Base-by-base conservation (phyloP, 1,140 invertebrate genomes). In the Hyles vespertilio region DNA sequence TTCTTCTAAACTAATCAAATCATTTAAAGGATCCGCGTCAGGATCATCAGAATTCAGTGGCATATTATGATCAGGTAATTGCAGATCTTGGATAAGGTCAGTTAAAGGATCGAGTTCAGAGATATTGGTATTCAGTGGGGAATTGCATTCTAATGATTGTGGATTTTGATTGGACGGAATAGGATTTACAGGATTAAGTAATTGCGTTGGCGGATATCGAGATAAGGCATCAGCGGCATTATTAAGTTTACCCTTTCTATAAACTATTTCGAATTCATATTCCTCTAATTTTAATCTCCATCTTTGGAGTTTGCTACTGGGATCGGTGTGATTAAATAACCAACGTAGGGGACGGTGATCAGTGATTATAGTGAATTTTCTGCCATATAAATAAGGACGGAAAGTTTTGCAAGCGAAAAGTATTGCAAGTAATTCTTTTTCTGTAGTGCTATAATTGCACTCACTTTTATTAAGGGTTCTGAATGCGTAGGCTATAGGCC, bases 261-360 rank as follows among this genome's bases (percentile, higher is more conserved):
- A 47, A 3, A 47, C 11, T 3, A 47, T 9, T 5, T 47, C 45
- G 9, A 5, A 47, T 3, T 47, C 45, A 47, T n/a, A 47, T 10
- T 47, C 45, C 11, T 47, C 45, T 10, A 47, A 12, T 47, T 10
- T 47, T 3, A 47, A 10, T 47, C 36, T 3, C 57, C 43, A 59
- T 46, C 57, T 40, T 32, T 52, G 12, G 8, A 59, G 33, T 59
- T 49, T 51, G 10, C 32, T 54, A 34, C 51, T 51, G n/a, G 52
- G 58, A 2, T 53, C 57, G 11, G 52, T 59, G 11, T 43, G 47
- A 59, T 53, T 53, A 34, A 52, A 59, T 53, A 59, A 47, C 50
- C 58, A 59, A n/a, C 43, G 5, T n/a, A 59, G 50, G 50, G 57
- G 43, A 33, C 51, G 40, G 22, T 58, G 49, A 52, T 52, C 43